Conservation (phyloP, 2,888 invertebrate species). For the Drosophila maculinotata region DNA sequence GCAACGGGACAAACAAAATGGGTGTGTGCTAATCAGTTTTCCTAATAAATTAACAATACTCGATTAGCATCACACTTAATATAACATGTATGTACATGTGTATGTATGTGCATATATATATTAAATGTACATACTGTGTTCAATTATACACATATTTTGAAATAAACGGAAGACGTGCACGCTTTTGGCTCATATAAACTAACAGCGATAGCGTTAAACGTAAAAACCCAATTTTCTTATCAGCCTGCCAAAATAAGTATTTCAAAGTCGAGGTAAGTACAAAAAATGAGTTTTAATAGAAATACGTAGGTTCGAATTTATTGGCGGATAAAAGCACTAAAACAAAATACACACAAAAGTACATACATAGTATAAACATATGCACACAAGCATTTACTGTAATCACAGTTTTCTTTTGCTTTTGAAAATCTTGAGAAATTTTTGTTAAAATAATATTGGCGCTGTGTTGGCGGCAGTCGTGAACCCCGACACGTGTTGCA, state of each 20-base stretch:
- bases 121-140: background rate
- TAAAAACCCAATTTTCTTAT: constrained; percentile 41
- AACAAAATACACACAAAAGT: background rate
- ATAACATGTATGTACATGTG: background rate
- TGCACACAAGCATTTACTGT: background rate
- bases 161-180: constrained; percentile 19
- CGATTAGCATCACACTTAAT: constrained; percentile 39
- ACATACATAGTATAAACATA: background rate
- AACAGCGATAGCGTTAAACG: constrained; percentile 19
- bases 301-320: background rate
- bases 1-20: constrained; percentile 38
- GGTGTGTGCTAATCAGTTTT: constrained; percentile 45
- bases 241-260: constrained; percentile 50
- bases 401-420: constrained; percentile 12
- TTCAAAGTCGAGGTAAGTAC: constrained; percentile 68
- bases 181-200: constrained; percentile 41
- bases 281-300: constrained; percentile 6
- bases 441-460: constrained; percentile 7
- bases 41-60: constrained; percentile 25
- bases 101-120: background rate
- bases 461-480: constrained; percentile 16
- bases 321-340: constrained; percentile 15
- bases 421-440: constrained; percentile 8
- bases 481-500: constrained; percentile 59
- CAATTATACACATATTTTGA: background rate